Percentiles rank a stretch among this genome's conserved stretches.
Evolutionary conservation across 2,797 vertebrate species (phyloP).

Genomic region (Neosalanx taihuensis): DNA sequence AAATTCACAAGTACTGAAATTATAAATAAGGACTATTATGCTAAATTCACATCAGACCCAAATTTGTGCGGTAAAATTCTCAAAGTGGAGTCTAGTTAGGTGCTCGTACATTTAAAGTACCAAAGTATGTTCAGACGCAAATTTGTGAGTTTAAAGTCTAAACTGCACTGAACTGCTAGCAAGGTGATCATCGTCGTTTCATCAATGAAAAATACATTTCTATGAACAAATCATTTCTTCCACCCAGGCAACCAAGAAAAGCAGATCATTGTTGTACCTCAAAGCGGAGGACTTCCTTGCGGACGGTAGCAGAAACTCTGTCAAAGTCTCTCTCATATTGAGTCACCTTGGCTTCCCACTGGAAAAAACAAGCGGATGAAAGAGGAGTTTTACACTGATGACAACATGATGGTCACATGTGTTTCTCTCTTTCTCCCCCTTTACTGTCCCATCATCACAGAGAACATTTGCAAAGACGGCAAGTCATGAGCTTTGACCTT

Average conservation of each 20-base stretch:
- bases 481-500: too few species aligned
- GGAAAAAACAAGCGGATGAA: not conserved
- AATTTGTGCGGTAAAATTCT: too few species aligned
- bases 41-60: too few species aligned
- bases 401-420: not conserved
- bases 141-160: not conserved
- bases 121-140: not conserved
- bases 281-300: slow-evolving; percentile 92
- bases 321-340: slow-evolving; percentile 96
- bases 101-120: too few species aligned
- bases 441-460: too few species aligned
- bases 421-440: too few species aligned
- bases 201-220: too few species aligned
- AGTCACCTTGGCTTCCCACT: slow-evolving; percentile 96
- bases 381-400: not conserved
- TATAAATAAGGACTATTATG: not conserved
- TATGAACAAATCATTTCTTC: not conserved
- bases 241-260: not conserved
- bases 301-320: slow-evolving; percentile 86
- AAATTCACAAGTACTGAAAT: not conserved
- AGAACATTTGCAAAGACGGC: too few species aligned
- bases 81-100: too few species aligned
- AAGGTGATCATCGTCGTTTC: too few species aligned
- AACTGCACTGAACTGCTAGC: too few species aligned
- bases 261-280: slow-evolving; percentile 74